Evolutionary conservation across 2,888 invertebrate genomes (phyloP).

Genomic region (Hirtodrosophila trivittata): DNA sequence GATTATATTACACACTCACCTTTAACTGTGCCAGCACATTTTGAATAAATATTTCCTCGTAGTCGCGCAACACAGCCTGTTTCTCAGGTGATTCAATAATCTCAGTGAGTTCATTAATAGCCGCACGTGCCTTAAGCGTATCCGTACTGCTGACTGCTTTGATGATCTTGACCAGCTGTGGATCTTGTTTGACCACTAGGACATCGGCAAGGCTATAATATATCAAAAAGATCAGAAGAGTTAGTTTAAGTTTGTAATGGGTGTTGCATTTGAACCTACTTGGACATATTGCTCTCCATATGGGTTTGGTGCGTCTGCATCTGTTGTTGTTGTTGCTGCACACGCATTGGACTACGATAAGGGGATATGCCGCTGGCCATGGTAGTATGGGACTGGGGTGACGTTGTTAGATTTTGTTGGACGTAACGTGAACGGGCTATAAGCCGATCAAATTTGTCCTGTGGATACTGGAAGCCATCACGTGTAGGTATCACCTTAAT

Average conservation of each 20-base stretch:
- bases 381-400: conserved; percentile 67
- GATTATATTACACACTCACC: conserved; percentile 52
- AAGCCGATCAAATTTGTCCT: conserved; percentile 81
- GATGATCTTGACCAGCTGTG: conserved; percentile 84
- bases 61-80: conserved; percentile 83
- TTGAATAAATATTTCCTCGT: conserved; percentile 84
- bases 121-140: conserved; percentile 85
- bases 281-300: conserved; percentile 61
- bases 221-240: too few relatives aligned
- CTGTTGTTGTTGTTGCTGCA: conserved; percentile 51
- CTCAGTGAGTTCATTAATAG: conserved; percentile 83
- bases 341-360: conserved; percentile 80
- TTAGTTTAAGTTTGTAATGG: not conserved
- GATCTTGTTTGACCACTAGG: conserved; percentile 83
- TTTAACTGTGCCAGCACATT: conserved; percentile 83
- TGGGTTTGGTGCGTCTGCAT: conserved; percentile 43
- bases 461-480: conserved; percentile 83
- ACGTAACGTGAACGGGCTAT: conserved; percentile 79
- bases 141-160: conserved; percentile 88
- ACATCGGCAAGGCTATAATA: conserved; percentile 80
- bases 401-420: conserved; percentile 72
- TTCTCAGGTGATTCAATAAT: conserved; percentile 83
- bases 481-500: conserved; percentile 85
- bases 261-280: conserved; percentile 58
- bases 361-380: conserved; percentile 68